Evolutionary conservation across 2,797 vertebrate genomes (phyloP).

Genomic region (Gymnothorax reevesii): DNA sequence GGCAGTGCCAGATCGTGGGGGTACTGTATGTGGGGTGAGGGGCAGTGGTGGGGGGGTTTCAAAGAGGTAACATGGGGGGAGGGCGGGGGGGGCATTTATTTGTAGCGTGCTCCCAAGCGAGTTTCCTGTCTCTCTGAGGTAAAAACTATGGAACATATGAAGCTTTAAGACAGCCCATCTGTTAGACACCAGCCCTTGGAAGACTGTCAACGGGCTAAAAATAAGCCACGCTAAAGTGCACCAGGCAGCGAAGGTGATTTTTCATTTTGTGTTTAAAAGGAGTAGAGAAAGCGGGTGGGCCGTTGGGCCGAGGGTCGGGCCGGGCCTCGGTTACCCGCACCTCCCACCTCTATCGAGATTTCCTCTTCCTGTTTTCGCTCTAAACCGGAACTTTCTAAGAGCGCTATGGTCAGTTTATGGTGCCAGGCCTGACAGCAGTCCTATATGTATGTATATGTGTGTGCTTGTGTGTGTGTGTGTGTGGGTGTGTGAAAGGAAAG

Average conservation of each 20-base stretch:
- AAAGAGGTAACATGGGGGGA: conserved; percentile 53
- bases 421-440: neutral
- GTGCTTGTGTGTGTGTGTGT: neutral
- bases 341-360: conserved; percentile 8
- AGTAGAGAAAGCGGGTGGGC: conserved; percentile 46
- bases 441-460: neutral
- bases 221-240: conserved; percentile 85
- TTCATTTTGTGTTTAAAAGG: conserved; percentile 78
- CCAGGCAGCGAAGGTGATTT: conserved; percentile 87
- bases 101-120: conserved; percentile 86
- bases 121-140: conserved; percentile 92
- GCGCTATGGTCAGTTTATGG: conserved; percentile 6
- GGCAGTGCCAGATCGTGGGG: conserved; percentile 43
- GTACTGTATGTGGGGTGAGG: conserved; percentile 30
- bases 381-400: conserved; percentile 20
- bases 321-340: conserved; percentile 34
- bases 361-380: conserved; percentile 12
- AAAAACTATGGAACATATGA: conserved; percentile 92
- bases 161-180: conserved; percentile 97
- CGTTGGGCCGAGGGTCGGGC: conserved; percentile 38
- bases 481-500: conserved; percentile 13
- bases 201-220: conserved; percentile 92
- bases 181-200: conserved; percentile 93
- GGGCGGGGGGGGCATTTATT: conserved; percentile 72
- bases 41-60: conserved; percentile 25